phyloP scores from a whole-genome alignment of 1,140 invertebrate species.

The Drosophila teissieri region DNA sequence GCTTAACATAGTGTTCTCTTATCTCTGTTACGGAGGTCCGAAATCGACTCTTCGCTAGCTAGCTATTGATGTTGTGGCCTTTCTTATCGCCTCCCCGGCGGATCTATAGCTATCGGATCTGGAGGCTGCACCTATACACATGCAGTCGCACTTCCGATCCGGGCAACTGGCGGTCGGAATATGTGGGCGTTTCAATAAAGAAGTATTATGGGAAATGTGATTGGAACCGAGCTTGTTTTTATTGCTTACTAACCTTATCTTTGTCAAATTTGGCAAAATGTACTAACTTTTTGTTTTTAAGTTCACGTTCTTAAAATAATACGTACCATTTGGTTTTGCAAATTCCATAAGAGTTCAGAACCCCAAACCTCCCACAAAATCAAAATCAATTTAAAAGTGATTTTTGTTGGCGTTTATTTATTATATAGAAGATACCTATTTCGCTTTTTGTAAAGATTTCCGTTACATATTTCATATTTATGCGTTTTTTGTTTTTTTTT shows the following conservation, averaged over 20 bases:
- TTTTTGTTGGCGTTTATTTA: conserved; percentile 42
- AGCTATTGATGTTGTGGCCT: conserved; percentile 24
- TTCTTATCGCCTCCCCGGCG: conserved; percentile 16
- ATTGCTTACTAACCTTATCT: too few relatives aligned
- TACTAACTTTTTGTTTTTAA: too few relatives aligned
- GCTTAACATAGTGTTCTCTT: conserved; percentile 9
- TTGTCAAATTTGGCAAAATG: too few relatives aligned
- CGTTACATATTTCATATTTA: conserved; percentile 36
- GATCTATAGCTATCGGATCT: conserved; percentile 1
- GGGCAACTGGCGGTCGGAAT: conserved; percentile 7
- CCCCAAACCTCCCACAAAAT: background rate
- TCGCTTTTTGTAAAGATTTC: conserved; percentile 31
- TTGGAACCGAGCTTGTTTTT: background rate
- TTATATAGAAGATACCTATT: conserved; percentile 49
- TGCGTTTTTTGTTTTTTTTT: conserved; percentile 15
- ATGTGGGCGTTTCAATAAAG: conserved; percentile 36
- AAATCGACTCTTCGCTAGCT: background rate
- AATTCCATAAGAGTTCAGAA: background rate
- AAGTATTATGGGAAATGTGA: conserved; percentile 38
- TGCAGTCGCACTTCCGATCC: background rate
- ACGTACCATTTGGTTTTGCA: background rate
- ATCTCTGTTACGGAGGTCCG: conserved; percentile 8
- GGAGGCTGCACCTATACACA: conserved; percentile 6
- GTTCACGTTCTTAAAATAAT: too few relatives aligned
- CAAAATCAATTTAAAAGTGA: conserved; percentile 27